phyloP scores from a whole-genome alignment of 2,888 invertebrate genomes.

The Yponomeuta evonymella region DNA sequence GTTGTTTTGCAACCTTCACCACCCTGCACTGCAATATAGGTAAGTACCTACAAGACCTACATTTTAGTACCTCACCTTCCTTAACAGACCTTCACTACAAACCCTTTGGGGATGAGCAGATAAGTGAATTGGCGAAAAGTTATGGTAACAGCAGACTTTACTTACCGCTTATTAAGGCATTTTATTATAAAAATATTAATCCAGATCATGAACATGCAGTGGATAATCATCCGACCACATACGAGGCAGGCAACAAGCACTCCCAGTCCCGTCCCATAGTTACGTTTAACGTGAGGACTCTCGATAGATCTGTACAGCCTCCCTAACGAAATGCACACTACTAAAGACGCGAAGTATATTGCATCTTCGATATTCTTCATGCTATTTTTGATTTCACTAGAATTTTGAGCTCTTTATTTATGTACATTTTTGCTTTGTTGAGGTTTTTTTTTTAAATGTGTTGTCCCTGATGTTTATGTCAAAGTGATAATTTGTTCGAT shows the following conservation, averaged over 20 bases:
- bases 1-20: too few relatives aligned
- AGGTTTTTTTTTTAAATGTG: not conserved
- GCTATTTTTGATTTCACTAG: slow-evolving; percentile 18
- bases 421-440: not conserved
- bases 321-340: slow-evolving; percentile 76
- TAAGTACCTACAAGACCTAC: too few relatives aligned
- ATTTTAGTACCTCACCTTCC: too few relatives aligned
- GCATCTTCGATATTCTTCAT: slow-evolving; percentile 32
- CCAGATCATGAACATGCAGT: slow-evolving; percentile 75
- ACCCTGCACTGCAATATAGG: too few relatives aligned
- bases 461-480: not conserved
- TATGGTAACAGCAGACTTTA: not conserved
- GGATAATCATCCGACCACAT: slow-evolving; percentile 77
- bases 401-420: not conserved
- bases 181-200: slow-evolving; percentile 79
- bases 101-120: not conserved
- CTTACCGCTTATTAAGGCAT: slow-evolving; percentile 73
- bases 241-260: slow-evolving; percentile 73
- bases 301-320: slow-evolving; percentile 74
- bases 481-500: too few relatives aligned
- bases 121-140: too few relatives aligned
- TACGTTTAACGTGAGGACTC: slow-evolving; percentile 66
- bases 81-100: not conserved
- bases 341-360: slow-evolving; percentile 43
- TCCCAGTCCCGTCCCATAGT: slow-evolving; percentile 78